Base-by-base conservation (phyloP, 2,797 vertebrate species). In the Megaceryle alcyon region DNA sequence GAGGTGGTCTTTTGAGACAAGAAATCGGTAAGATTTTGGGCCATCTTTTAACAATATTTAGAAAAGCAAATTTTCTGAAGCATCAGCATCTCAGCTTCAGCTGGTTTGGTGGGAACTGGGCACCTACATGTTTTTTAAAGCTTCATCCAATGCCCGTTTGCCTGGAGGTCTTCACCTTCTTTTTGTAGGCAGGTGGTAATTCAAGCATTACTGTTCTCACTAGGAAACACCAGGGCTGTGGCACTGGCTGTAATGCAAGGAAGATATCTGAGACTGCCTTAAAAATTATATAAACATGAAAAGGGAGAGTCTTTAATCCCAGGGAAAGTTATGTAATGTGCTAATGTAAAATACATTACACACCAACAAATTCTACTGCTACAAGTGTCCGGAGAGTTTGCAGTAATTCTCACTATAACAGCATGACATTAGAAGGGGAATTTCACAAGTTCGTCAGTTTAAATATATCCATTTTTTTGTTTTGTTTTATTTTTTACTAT, bases 351-450 rank as follows among this genome's bases (percentile, higher is more conserved):
- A 90, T n/a, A 61, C 28, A 73, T 87, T 43, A 70, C 53, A 79
- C 70, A 26, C 77, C 86, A 87, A 84, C 48, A 93, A 73, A 85
- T 76, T 77, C 83, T 88, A 79, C 70, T 77, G 63, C 23, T 53
- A 5, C 10, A 80, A 46, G 44, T 21, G 37, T 83, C 57, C 26
- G 44, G 83, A 31, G n/a, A 87, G 22, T 57, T 46, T 72, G 64
- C 68, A 82, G 82, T 75, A 87, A 84, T 92, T 90, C 66, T 88
- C 60, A 56, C 88, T 91, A 21, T 78, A 82, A 76, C 70, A 77
- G 33, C 86, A 68, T 61, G 46, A 53, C 49, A 71, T 65, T 85
- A 51, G 83, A 88, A 87, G 54, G 84, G 59, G 22, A 93, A 48
- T 66, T 87, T 68, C 64, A 73, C 57, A 93, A 53, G 92, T 76